These are phyloP conservation scores for Sus cebifrons DNA, from an alignment of 2,797 vertebrate species.

Conservation along the genomic window DNA sequence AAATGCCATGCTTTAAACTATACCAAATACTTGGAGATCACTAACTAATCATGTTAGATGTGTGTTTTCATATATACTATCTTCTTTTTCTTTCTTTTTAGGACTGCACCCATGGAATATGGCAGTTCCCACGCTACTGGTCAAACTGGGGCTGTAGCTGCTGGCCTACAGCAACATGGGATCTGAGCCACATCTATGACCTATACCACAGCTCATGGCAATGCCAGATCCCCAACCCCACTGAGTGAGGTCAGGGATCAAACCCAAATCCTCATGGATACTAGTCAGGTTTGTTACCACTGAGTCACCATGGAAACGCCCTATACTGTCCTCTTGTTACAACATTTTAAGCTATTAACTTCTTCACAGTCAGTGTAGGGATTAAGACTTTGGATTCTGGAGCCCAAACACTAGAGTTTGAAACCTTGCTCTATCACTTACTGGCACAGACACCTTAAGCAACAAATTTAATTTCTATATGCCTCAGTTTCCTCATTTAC, in stretches of 20 bases:
- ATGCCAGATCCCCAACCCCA: too few relatives aligned
- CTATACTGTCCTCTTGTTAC: background rate
- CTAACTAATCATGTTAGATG: background rate
- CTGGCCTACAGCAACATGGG: too few relatives aligned
- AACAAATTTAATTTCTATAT: background rate
- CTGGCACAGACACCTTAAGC: background rate
- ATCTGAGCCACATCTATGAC: too few relatives aligned
- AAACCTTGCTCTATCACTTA: background rate
- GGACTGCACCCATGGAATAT: too few relatives aligned
- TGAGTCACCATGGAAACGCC: too few relatives aligned
- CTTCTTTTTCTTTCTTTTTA: background rate
- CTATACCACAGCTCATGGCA: too few relatives aligned
- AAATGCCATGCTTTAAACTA: background rate
- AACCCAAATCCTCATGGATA: too few relatives aligned
- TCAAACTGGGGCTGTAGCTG: too few relatives aligned
- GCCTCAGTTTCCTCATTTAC: background rate
- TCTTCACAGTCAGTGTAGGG: background rate
- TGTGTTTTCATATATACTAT: background rate
- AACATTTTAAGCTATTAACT: slow-evolving; percentile 10
- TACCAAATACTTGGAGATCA: background rate
- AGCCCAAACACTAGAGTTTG: background rate
- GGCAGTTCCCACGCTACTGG: too few relatives aligned
- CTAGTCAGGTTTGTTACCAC: too few relatives aligned
- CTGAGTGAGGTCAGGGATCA: too few relatives aligned
- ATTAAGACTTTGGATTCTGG: slow-evolving; percentile 24